These are phyloP conservation scores for Ectropis grisescens DNA, from an alignment of 1,140 invertebrate genomes.

Conservation along the genomic window DNA sequence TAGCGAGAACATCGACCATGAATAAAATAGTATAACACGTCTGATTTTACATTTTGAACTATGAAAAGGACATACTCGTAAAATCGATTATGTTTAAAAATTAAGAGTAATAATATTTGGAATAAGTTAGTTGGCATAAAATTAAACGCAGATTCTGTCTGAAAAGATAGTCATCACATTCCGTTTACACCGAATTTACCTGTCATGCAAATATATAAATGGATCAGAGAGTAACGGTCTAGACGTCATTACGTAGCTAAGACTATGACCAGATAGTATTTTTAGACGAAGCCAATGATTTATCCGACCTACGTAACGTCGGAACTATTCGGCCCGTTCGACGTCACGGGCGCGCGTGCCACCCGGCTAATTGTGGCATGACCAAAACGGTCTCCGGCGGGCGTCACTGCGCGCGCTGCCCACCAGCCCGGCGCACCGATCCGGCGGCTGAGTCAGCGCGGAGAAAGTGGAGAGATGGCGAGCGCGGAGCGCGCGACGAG, in stretches of 20 bases:
- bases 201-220: no score
- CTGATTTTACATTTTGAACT: no score
- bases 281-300: conserved; percentile 48
- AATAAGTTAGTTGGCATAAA: no score
- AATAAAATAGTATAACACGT: no score
- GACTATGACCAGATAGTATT: conserved; percentile 41
- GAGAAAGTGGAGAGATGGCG: conserved; percentile 40
- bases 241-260: conserved; percentile 27
- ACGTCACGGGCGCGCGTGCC: conserved; percentile 57
- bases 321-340: conserved; percentile 40
- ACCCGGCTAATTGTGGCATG: conserved; percentile 55
- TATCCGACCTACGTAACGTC: conserved; percentile 45
- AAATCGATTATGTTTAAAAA: no score
- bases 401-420: conserved; percentile 12
- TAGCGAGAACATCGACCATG: no score
- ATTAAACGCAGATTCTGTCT: no score
- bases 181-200: no score
- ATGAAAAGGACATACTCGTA: no score
- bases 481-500: conserved; percentile 36
- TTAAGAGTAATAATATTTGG: no score
- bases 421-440: conserved; percentile 24
- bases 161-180: no score
- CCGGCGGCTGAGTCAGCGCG: conserved; percentile 53
- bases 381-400: conserved; percentile 50
- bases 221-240: no score